Evolutionary conservation across 2,797 vertebrate genomes (phyloP).

Genomic region (Intellagama lesueurii): DNA sequence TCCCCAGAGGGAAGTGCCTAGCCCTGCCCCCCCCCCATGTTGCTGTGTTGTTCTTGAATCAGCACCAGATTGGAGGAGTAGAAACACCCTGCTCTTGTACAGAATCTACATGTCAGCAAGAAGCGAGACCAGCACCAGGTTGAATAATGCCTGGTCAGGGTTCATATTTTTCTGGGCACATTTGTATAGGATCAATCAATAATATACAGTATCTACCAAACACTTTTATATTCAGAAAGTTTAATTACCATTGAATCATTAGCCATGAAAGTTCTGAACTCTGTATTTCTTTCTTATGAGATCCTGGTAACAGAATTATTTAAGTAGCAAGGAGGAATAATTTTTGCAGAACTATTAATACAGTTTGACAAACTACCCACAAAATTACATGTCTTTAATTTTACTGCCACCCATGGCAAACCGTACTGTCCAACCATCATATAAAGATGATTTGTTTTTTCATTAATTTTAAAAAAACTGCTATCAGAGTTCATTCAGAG

Average conservation of each 20-base stretch:
- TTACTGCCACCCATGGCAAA: conserved; percentile 7
- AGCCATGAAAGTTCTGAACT: conserved; percentile 1
- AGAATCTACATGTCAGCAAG: too few species aligned
- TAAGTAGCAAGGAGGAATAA: neutral
- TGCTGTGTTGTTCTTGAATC: neutral
- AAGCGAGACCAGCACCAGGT: neutral
- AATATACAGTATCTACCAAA: neutral
- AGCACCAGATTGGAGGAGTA: too few species aligned
- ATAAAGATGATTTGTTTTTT: conserved; percentile 7
- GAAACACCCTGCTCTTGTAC: too few species aligned
- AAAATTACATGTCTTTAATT: conserved; percentile 26
- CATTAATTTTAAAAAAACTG: conserved; percentile 11
- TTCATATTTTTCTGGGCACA: neutral
- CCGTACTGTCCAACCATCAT: neutral
- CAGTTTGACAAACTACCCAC: conserved; percentile 18
- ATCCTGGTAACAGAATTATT: conserved; percentile 18
- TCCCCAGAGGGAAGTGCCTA: too few species aligned
- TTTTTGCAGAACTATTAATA: neutral
- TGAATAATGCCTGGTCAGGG: too few species aligned
- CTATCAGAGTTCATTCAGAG: neutral
- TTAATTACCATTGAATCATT: neutral
- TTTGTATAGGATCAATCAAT: neutral
- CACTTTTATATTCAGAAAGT: too few species aligned
- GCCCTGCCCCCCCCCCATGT: too few species aligned
- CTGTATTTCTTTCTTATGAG: neutral